Base-by-base conservation (phyloP, 2,888 invertebrate species). In the Amphimallon solstitiale region DNA sequence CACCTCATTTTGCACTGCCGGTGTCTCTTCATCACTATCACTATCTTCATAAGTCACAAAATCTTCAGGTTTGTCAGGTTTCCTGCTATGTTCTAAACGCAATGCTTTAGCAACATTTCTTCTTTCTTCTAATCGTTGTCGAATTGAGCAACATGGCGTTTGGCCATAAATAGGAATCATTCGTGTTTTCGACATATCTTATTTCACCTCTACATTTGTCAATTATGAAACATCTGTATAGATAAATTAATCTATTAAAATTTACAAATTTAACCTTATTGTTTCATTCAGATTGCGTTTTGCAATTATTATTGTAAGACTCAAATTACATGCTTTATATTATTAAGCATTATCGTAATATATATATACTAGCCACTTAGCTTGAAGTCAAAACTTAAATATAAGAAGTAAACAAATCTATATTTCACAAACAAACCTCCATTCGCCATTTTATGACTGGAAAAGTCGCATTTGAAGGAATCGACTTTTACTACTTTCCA, bases 21-120 rank as follows among this genome's bases (percentile, higher is more conserved):
- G 86, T 0, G 92, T 90, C 75, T 93, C 94, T 72, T 93, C 93
- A 70, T 94, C 94, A 67, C 93, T 94, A 71, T 94, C 94, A 66
- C 92, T 92, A 75, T 94, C 93, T 19, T 94, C 93, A 77, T 95
- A 95, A 70, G 92, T 92, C 7, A 95, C 92, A 83, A 95, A 95
- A 82, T 95, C 95, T 78, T 95, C 94, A 0, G 93, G 93, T 77
- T 94, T 94, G 72, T 94, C 94, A 0, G 94, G 90, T 76, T 93
- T 93, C 43, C 93, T 84, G 71, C 90, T 89, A 73, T 91, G 88
- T 56, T 75, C 75, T 75, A 90, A 84, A 84, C 86, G 85, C 68
- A 86, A 75, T 52, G 88, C 89, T 78, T 87, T 88, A 3, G 87
- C 87, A 78, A 89, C 89, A 0, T 88, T 88, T 71, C 87, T 85